Conservation (phyloP, 1,140 invertebrate species). For the Phymorhynchus buccinoides region DNA sequence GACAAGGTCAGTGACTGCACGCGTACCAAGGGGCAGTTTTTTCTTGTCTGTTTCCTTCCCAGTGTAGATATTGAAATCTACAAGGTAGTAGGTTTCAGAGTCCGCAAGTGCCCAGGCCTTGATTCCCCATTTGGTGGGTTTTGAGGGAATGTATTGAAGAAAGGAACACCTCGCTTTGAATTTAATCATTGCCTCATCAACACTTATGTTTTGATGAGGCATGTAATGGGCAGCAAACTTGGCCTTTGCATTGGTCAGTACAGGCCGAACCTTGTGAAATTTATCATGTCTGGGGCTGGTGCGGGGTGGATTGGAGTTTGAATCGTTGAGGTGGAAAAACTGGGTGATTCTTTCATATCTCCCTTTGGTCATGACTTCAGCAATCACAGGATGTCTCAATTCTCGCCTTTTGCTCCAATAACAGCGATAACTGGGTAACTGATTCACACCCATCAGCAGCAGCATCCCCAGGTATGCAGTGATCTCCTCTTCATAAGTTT, state of each 20-base stretch:
- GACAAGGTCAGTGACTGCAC: constrained; percentile 31
- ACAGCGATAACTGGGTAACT: neutral
- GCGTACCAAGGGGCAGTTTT: constrained; percentile 8
- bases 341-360: neutral
- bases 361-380: neutral
- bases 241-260: constrained; percentile 31
- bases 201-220: constrained; percentile 39
- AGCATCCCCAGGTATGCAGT: constrained; percentile 19
- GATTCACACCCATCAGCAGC: constrained; percentile 29
- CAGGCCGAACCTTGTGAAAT: constrained; percentile 29
- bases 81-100: constrained; percentile 67
- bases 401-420: neutral
- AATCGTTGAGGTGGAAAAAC: neutral
- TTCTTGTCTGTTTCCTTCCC: constrained; percentile 46
- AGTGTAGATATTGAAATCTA: constrained; percentile 72
- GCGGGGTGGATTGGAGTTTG: neutral
- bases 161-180: constrained; percentile 65
- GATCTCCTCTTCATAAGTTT: neutral
- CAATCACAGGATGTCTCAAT: neutral
- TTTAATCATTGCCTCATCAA: constrained; percentile 64
- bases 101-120: constrained; percentile 68
- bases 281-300: constrained; percentile 31
- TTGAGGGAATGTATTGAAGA: constrained; percentile 74
- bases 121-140: constrained; percentile 74
- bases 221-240: constrained; percentile 29